Base-by-base conservation (phyloP, 1,140 invertebrate species). In the Metaphire vulgaris region DNA sequence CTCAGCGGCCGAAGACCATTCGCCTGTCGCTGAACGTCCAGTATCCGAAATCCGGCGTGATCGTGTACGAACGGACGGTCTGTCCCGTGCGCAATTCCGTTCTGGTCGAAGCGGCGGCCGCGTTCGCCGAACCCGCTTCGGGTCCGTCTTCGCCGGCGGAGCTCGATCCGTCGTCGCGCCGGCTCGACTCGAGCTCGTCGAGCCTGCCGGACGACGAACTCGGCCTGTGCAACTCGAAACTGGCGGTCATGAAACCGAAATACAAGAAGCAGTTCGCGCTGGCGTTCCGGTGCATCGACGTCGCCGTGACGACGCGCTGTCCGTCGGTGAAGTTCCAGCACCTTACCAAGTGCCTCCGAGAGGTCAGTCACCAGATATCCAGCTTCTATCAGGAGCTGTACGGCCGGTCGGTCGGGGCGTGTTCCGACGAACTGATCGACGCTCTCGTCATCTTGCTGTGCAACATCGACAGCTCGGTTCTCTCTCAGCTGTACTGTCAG, bases 361-460 rank as follows among this genome's bases (percentile, higher is more conserved):
- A 78, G 65, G 56, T 78, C 65, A 77, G 34, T 56, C n/a, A 68
- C 15, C 76, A 77, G 32, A 34, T 72, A 14, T 28, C 30, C 2
- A 21, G n/a, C 33, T 41, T 77, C n/a, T 67, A 78, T 32, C 32
- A 32, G 29, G 31, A 66, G 33, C 32, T 78, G 0, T 71, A 26
- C 26, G 29, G 74, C 16, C 64, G 34, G 21, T 31, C 33, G 26
- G 32, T 65, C 12, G 41, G 41, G 33, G 66, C 66, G 2, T 71
- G 74, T 69, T 74, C 65, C 14, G 77, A 78, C 72, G 74, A 78
- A 33, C 73, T 78, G 28, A 75, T 78, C 31, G 77, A 78, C 34
- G 67, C 33, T 2, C 77, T 78, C 31, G 72, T 75, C 14, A 28
- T 78, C 12, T 69, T 78, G 26, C 68, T 78, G 1, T 78, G 77